Percentiles rank a stretch among this genome's conserved stretches.
phyloP scores from a whole-genome alignment of 2,888 invertebrate genomes.

The Polietes domitor region DNA sequence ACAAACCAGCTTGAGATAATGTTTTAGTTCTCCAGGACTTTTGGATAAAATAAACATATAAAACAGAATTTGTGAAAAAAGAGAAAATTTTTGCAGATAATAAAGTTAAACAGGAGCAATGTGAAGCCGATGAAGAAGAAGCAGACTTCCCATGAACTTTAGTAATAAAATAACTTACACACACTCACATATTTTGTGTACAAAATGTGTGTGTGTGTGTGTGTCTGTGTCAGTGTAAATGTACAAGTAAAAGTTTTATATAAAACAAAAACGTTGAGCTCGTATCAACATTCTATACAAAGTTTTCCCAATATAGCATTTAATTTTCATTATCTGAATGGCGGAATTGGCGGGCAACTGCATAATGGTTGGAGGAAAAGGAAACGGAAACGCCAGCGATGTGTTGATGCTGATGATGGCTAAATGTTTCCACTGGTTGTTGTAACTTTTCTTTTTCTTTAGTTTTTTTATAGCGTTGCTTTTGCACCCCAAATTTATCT shows the following conservation, averaged over 20 bases:
- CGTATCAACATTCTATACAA: neutral
- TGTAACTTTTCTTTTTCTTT: neutral
- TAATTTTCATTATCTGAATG: conserved; percentile 50
- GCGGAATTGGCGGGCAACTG: neutral
- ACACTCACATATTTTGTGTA: neutral
- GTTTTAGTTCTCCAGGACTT: neutral
- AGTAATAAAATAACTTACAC: neutral
- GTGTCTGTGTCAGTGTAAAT: too few species aligned
- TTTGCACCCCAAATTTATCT: conserved; percentile 19
- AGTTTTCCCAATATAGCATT: conserved; percentile 38
- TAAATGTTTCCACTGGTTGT: too few species aligned
- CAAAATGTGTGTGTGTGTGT: neutral
- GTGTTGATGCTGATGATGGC: too few species aligned
- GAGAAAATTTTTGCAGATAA: neutral
- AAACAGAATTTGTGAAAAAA: too few species aligned
- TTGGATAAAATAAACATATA: neutral
- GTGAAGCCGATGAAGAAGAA: neutral
- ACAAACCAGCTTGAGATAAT: neutral
- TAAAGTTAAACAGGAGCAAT: neutral
- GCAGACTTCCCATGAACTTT: neutral
- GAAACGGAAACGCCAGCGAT: neutral
- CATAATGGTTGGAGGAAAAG: neutral
- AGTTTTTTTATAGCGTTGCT: conserved; percentile 36
- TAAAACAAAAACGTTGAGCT: neutral
- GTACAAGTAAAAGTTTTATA: neutral